phyloP scores from a whole-genome alignment of 2,113 vertebrate species.

The Petrocephalus microphthalmus region DNA sequence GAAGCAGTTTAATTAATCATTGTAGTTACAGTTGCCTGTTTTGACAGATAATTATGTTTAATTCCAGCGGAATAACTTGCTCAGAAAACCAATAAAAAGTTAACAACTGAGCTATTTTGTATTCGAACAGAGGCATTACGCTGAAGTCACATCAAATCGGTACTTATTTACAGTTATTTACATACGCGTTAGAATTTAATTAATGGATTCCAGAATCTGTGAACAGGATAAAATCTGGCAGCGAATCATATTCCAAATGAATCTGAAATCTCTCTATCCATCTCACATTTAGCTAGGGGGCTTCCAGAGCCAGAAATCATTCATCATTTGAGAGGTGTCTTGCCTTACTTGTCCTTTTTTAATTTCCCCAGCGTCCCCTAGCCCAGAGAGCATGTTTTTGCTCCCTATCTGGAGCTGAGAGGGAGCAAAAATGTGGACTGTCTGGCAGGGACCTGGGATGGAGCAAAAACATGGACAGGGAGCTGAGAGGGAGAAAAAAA shows the following conservation, averaged over 20 bases:
- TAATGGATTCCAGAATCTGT: constrained; percentile 27
- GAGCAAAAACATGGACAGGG: no score
- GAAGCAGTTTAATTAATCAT: constrained; percentile 10
- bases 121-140: not conserved
- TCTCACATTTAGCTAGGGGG: constrained; percentile 32
- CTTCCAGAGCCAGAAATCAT: constrained; percentile 25
- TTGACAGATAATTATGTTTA: constrained; percentile 12
- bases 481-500: no score
- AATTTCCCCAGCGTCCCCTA: constrained; percentile 37
- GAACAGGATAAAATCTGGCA: constrained; percentile 34
- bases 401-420: not conserved
- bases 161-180: constrained; percentile 28
- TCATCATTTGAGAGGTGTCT: constrained; percentile 32
- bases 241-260: constrained; percentile 20
- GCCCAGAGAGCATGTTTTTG: not conserved
- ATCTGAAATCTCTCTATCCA: constrained; percentile 22
- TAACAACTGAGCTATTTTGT: not conserved
- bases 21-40: constrained; percentile 5
- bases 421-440: not conserved
- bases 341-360: constrained; percentile 31
- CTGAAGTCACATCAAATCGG: constrained; percentile 21
- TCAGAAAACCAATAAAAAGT: constrained; percentile 9
- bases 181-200: constrained; percentile 17
- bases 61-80: constrained; percentile 3
- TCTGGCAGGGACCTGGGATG: not conserved